Base-by-base conservation (phyloP, 2,888 invertebrate species). In the Drosophila demipolita region DNA sequence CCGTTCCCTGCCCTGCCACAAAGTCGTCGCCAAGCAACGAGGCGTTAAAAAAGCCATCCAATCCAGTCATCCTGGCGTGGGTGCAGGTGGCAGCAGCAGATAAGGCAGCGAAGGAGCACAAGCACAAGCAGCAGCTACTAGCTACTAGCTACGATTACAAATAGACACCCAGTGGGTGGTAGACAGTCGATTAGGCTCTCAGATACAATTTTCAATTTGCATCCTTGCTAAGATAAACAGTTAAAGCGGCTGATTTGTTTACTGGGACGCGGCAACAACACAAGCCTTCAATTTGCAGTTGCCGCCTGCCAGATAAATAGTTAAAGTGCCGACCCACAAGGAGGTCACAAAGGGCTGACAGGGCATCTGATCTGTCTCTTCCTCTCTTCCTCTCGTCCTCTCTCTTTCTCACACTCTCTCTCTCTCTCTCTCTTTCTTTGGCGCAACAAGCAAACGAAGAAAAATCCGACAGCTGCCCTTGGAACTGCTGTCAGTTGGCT, bases 191-290 rank as follows among this genome's bases (percentile, higher is more conserved):
- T 81, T 80, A 77, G 61, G 65, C 67, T 42, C 59, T 69, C 65
- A 73, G 83, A 83, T 85, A 80, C 83, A 83, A 80, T 78, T 80
- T 77, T 72, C 73, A 70, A 78, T 78, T 83, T 78, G 67, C 87
- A 72, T 71, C 63, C 68, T 66, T 49, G 68, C 60, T 55, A 33
- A 40, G 76, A 58, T 65, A 80, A 76, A 65, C 76, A 75, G 80
- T 72, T 71, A 52, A 50, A 45, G 54, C 67, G 40, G 23, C 55
- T 72, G 72, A 78, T 78, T 78, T 80, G 78, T 71, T 71, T 76
- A 75, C 64, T 58, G 50, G 23, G 71, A 29, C 45, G 45, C 50
- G 49, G 53, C 61, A 66, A 64, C 70, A 78, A 63, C 54, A 50
- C 58, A 59, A 59, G 53, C 66, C 72, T 59, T 71, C 61, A 66